Evolutionary conservation across 2,888 invertebrate species (phyloP).

Genomic region (Epiblema foenella): DNA sequence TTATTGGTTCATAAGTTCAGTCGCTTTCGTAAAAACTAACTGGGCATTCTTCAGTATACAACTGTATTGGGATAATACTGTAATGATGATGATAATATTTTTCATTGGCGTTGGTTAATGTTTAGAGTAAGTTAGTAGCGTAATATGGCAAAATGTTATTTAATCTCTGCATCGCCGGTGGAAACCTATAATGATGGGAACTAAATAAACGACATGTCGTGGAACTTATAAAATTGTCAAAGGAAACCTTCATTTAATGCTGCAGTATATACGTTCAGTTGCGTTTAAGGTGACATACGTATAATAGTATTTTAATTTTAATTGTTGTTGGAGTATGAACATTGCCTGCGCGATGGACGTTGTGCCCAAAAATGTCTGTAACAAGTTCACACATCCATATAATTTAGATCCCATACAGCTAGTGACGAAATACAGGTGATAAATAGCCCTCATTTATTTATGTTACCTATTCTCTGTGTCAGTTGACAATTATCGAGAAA

Average conservation of each 20-base stretch:
- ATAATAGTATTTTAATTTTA: not conserved
- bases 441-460: no score
- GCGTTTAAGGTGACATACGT: not conserved
- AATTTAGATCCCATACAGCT: no score
- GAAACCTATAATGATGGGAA: slow-evolving; percentile 14
- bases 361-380: no score
- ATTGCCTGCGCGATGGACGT: no score
- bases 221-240: slow-evolving; percentile 1
- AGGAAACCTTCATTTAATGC: not conserved
- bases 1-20: no score
- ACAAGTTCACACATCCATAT: no score
- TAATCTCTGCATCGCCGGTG: not conserved
- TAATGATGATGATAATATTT: not conserved
- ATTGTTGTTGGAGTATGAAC: not conserved
- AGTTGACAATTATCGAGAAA: no score
- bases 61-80: no score
- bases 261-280: not conserved
- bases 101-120: not conserved
- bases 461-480: no score
- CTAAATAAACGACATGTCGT: not conserved
- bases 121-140: not conserved
- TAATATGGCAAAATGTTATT: not conserved
- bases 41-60: no score
- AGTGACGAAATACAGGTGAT: no score
- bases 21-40: no score